Percentiles rank a stretch among this genome's conserved stretches.
Conservation (phyloP, 2,797 vertebrate species). For the Poecilia wingei region DNA sequence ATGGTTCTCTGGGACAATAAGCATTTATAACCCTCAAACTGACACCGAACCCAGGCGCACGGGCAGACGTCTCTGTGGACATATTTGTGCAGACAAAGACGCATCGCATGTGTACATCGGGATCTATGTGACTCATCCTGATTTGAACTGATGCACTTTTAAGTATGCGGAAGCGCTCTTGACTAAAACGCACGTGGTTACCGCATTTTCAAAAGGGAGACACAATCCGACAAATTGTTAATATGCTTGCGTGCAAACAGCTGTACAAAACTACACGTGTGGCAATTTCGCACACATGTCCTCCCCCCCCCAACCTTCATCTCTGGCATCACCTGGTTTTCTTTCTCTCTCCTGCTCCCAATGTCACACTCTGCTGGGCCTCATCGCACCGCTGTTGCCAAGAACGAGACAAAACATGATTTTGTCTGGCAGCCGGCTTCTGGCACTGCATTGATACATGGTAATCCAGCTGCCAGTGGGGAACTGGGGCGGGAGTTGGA, state of each 20-base stretch:
- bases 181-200: conserved; percentile 1
- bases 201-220: background rate
- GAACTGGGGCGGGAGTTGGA: conserved; percentile 21
- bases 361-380: conserved; percentile 58
- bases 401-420: conserved; percentile 73
- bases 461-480: conserved; percentile 71
- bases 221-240: background rate
- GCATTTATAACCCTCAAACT: conserved; percentile 69
- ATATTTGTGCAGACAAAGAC: conserved; percentile 14
- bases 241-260: background rate
- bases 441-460: conserved; percentile 70
- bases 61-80: conserved; percentile 30
- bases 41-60: conserved; percentile 18
- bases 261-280: background rate
- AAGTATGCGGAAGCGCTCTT: background rate
- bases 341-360: conserved; percentile 42
- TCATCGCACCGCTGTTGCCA: conserved; percentile 56
- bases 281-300: conserved; percentile 6
- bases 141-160: conserved; percentile 4
- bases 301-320: conserved; percentile 13
- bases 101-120: background rate
- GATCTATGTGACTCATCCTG: background rate
- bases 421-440: conserved; percentile 70
- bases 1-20: conserved; percentile 73
- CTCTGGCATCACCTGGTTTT: conserved; percentile 40